These are phyloP conservation scores for Miltochrista miniata DNA, from an alignment of 2,888 invertebrate species.

Conservation along the genomic window DNA sequence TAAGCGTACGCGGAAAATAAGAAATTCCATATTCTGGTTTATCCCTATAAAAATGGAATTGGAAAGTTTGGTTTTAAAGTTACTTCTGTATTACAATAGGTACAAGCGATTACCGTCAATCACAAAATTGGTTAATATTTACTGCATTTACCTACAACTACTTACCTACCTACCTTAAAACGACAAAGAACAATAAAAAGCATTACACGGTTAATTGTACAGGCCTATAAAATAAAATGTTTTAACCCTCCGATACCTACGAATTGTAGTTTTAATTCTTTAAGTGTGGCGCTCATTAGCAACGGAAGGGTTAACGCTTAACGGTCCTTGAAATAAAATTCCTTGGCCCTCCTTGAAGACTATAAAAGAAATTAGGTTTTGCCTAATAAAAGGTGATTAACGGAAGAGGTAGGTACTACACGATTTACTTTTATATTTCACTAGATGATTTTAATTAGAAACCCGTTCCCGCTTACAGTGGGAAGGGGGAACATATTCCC, in stretches of 20 bases:
- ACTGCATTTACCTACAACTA: too few species aligned
- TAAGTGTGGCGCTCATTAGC: slow-evolving; percentile 61
- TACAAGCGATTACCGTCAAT: too few species aligned
- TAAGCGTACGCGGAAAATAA: too few species aligned
- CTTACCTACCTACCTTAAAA: slow-evolving; percentile 15
- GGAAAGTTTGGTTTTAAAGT: too few species aligned
- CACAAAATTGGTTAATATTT: too few species aligned
- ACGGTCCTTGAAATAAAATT: slow-evolving; percentile 68
- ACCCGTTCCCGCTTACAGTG: too few species aligned
- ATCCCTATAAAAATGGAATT: too few species aligned
- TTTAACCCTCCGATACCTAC: slow-evolving; percentile 61
- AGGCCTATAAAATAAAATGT: slow-evolving; percentile 57
- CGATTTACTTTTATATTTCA: too few species aligned
- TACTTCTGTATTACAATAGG: too few species aligned
- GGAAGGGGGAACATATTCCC: too few species aligned
- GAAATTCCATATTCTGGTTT: too few species aligned
- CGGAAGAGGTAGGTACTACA: neutral
- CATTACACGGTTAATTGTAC: slow-evolving; percentile 65
- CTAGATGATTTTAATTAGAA: too few species aligned
- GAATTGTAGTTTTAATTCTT: slow-evolving; percentile 69
- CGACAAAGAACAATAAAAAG: slow-evolving; percentile 35
- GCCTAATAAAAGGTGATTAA: slow-evolving; percentile 24
- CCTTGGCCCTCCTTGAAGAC: slow-evolving; percentile 47
- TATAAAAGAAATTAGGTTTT: slow-evolving; percentile 51
- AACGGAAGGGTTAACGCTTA: slow-evolving; percentile 69